A percentile compares a stretch with the other conserved stretches of the same genome.
These are phyloP conservation scores for Leptonema lineaticorne DNA, from an alignment of 1,140 invertebrate genomes.

Conservation along the genomic window DNA sequence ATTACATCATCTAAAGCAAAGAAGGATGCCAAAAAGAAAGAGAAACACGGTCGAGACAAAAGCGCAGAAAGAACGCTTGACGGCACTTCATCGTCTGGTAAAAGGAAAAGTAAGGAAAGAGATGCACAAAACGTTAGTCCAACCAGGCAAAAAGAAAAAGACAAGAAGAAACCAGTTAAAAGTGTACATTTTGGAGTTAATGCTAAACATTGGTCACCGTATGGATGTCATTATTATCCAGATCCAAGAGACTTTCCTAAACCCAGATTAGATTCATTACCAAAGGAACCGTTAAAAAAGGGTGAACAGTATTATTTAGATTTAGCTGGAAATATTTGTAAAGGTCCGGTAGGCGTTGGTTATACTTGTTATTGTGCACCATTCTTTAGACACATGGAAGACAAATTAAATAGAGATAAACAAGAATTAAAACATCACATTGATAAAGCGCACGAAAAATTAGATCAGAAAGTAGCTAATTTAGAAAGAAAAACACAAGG, in stretches of 20 bases:
- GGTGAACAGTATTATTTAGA: slow-evolving; percentile 95
- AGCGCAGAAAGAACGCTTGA: slow-evolving; percentile 53
- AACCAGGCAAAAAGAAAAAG: slow-evolving; percentile 53
- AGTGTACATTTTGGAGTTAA: slow-evolving; percentile 54
- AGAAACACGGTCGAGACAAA: slow-evolving; percentile 52
- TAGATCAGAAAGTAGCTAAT: slow-evolving; percentile 80
- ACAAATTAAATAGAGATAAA: slow-evolving; percentile 80
- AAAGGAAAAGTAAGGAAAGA: slow-evolving; percentile 47
- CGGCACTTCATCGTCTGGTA: slow-evolving; percentile 41
- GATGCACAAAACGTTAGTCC: slow-evolving; percentile 49
- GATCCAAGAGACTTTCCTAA: slow-evolving; percentile 80
- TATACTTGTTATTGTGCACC: slow-evolving; percentile 78
- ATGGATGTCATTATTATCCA: slow-evolving; percentile 86
- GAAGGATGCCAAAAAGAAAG: slow-evolving; percentile 52
- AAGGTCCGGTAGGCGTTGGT: slow-evolving; percentile 87
- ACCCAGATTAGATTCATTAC: slow-evolving; percentile 80
- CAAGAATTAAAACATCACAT: slow-evolving; percentile 83
- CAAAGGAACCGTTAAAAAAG: slow-evolving; percentile 78
- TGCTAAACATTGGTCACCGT: slow-evolving; percentile 73
- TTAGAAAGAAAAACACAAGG: slow-evolving; percentile 76
- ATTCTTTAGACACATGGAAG: slow-evolving; percentile 84
- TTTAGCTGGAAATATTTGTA: slow-evolving; percentile 93
- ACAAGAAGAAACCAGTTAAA: slow-evolving; percentile 54
- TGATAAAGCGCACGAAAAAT: slow-evolving; percentile 73
- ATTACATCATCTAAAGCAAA: slow-evolving; percentile 51